Base-by-base conservation (phyloP, 2,888 invertebrate genomes). In the Chymomyza amoena region DNA sequence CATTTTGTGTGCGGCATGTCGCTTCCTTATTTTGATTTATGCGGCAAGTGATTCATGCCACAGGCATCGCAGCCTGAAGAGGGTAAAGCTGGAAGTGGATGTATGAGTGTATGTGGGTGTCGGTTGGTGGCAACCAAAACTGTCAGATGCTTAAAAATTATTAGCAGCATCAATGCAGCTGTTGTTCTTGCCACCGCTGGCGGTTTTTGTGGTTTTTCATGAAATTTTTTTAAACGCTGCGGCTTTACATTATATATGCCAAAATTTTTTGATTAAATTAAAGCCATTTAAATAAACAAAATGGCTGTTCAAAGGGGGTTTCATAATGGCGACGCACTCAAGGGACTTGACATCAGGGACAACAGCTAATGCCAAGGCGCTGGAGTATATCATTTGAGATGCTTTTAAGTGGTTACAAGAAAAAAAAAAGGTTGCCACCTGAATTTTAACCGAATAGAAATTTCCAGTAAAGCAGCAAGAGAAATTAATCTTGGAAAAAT, bases 1-100 rank as follows among this genome's bases (percentile, higher is more conserved):
- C 57, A 6, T 45, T 45, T 13, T 45, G 39, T 63, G 52, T 65
- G 64, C 60, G 72, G 68, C 75, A 51, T 68, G 65, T 54, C 65
- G 69, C 76, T 76, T 78, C 79, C 79, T 78, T 73, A 69, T 68
- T 78, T 76, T 78, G 78, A 78, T 78, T 78, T 78, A 78, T 78
- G 78, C 79, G 69, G 64, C 60, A 67, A 69, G 73, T 73, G 78
- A 78, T 78, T 76, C 73, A 67, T 77, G 78, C 64, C 70, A 78
- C 69, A 73, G 73, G 76, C 70, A 45, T 45, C 39, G 39, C 39
- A 45, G 39, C 39, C 39, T 45, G 39, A 45, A 45, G 13, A 7
- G 32, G 9, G 7, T 32, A 32, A 32, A 0, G 32, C 32, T 32
- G 6, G 1, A n/a, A n/a, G n/a, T n/a, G n/a, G 32, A 4, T 32